Conservation (phyloP, 2,888 invertebrate genomes). For the Nasonia oneida region DNA sequence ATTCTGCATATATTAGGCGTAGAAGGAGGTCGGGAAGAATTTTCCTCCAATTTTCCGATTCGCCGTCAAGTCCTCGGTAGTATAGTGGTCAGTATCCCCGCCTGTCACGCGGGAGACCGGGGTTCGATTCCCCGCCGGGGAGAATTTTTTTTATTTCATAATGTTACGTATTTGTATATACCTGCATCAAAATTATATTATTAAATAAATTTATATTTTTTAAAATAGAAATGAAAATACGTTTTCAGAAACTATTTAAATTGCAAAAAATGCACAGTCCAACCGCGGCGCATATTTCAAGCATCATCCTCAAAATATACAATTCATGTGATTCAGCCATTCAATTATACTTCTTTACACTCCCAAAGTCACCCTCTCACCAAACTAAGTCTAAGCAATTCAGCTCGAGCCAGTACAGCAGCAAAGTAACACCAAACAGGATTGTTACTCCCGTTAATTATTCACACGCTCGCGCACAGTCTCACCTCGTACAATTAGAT, state of each 20-base stretch:
- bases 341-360: neutral
- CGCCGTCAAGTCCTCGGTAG: neutral
- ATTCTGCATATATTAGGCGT: too few species aligned
- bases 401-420: neutral
- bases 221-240: too few species aligned
- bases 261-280: too few species aligned
- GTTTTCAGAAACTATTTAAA: too few species aligned
- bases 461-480: conserved; percentile 7
- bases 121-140: conserved; percentile 1
- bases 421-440: conserved; percentile 22
- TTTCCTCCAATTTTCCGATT: too few species aligned
- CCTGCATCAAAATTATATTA: too few species aligned
- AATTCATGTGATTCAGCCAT: too few species aligned
- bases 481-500: conserved; percentile 27
- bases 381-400: neutral
- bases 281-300: neutral
- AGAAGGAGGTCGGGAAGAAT: too few species aligned
- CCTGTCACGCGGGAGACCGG: neutral
- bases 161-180: too few species aligned
- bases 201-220: too few species aligned
- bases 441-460: conserved; percentile 37
- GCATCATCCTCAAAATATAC: neutral
- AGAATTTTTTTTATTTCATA: neutral
- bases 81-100: neutral
- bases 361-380: too few species aligned